Percentiles rank a stretch among this genome's conserved stretches.
These are phyloP conservation scores for Cariama cristata DNA, from an alignment of 2,113 vertebrate species.

Conservation along the genomic window DNA sequence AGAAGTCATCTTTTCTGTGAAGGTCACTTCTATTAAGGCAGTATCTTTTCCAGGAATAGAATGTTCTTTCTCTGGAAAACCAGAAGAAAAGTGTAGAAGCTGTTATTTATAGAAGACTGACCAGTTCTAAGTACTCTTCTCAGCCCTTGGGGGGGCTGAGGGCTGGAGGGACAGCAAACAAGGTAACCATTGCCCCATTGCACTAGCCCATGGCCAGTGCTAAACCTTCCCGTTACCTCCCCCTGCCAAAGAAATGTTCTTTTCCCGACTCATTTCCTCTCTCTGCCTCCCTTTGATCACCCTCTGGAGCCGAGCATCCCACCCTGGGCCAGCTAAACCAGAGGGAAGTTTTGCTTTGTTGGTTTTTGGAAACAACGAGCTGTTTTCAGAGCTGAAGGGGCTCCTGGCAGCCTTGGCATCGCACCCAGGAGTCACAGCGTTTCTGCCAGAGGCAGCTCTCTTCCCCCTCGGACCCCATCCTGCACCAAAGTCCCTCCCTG, in stretches of 20 bases:
- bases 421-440: accelerated
- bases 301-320: background rate
- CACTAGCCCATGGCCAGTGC: background rate
- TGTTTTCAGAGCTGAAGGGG: background rate
- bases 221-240: background rate
- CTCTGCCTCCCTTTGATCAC: background rate
- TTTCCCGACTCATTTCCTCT: background rate
- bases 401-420: background rate
- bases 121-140: background rate
- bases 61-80: background rate
- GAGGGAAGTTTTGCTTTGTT: background rate
- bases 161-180: background rate
- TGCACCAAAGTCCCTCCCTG: background rate
- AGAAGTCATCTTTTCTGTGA: background rate
- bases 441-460: background rate
- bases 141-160: background rate
- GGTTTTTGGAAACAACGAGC: background rate
- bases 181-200: background rate
- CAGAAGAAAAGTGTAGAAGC: background rate
- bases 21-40: background rate
- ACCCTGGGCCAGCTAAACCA: accelerated
- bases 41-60: background rate
- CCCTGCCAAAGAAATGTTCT: background rate
- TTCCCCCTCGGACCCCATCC: background rate
- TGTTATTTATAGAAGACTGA: background rate